Evolutionary conservation across 2,888 invertebrate genomes (phyloP), one percentile per base, ranked within the genome.

Genomic region (Disparrhopalites patrizii): DNA sequence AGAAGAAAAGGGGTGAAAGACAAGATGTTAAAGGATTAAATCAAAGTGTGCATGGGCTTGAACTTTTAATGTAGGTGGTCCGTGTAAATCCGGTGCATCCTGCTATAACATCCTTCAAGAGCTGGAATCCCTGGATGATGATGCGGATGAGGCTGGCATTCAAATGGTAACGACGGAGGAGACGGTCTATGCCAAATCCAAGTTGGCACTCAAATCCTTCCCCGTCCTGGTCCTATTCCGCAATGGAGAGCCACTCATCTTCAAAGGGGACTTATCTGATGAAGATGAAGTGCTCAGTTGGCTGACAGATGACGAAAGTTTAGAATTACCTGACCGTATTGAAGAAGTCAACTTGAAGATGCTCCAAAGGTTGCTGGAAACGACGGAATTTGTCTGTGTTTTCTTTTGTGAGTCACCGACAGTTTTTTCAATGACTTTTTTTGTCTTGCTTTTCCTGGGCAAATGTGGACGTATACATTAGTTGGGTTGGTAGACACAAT

Each of bases 121-220:
- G 47, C 40, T 73, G 27, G 73, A 73, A 28, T 66, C 68, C 1
- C 31, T 94, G 74, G 94, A 94, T 75, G 94, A 94, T 78, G 94
- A 94, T 78, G 81, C 93, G 1, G 93, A 94, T 78, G 93, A 93
- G 80, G 89, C 89, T 65, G 94, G 94, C 61, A 94, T 94, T 75
- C 90, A 93, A 70, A 93, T 94, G 77, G 93, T 94, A 0, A 93
- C 93, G 38, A 94, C 94, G 15, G 93, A 93, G 81, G 94, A 95
- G 77, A 82, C 84, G 4, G 78, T 79, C 1, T 80, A 92, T 62
- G 93, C 93, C 8, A 91, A 90, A 80, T 91, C 92, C 78, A 86
- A 76, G 36, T 47, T 90, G 76, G 89, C 88, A 70, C 88, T 94
- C 76, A 93, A 90, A 78, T 84, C 81, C 67, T 91, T 90, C 82